Conservation (phyloP, 2,113 vertebrate species). For the Regulus satrapa region DNA sequence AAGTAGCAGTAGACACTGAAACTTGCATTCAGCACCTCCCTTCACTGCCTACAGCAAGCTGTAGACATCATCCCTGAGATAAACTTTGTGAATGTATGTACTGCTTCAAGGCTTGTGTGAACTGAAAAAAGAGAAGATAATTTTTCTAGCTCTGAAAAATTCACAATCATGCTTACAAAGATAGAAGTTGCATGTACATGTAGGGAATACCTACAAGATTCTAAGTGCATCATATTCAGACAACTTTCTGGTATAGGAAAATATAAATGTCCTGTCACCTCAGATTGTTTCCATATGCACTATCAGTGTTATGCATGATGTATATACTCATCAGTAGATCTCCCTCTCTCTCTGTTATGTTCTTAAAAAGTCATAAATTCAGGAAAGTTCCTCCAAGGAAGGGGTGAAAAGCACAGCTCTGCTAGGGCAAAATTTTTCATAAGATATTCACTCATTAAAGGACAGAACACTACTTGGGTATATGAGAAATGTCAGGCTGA, state of each 20-base stretch:
- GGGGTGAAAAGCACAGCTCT: rapidly evolving
- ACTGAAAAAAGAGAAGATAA: background rate
- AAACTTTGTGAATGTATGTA: background rate
- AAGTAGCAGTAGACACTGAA: background rate
- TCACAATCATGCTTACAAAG: background rate
- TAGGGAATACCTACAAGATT: background rate
- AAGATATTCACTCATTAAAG: background rate
- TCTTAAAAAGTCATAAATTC: background rate
- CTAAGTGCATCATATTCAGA: background rate
- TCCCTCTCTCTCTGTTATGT: background rate
- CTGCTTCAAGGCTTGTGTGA: background rate
- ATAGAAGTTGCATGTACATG: background rate
- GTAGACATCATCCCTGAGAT: background rate
- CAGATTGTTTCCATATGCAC: background rate
- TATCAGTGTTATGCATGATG: background rate
- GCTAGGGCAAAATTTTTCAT: background rate
- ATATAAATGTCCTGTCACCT: background rate
- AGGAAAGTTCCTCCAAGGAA: background rate
- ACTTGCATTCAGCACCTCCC: background rate
- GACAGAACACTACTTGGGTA: background rate
- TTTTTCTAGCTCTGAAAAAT: background rate
- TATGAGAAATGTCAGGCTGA: background rate
- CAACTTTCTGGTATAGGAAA: background rate
- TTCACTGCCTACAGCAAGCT: background rate
- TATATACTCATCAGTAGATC: background rate